phyloP scores from a whole-genome alignment of 2,888 invertebrate species.

The Hoplodrina blanda region DNA sequence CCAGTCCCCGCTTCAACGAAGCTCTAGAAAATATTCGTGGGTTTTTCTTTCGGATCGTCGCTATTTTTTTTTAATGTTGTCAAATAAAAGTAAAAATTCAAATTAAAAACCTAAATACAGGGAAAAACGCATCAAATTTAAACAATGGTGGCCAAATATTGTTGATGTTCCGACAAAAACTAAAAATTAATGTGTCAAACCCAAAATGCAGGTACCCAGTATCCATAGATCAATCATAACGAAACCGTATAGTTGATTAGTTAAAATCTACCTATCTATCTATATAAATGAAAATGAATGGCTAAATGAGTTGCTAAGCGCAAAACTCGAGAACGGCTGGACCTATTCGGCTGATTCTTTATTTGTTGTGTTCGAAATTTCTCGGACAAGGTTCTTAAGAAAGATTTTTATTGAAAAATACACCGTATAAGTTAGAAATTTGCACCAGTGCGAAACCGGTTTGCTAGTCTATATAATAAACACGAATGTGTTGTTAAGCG shows the following conservation, averaged over 20 bases:
- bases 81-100: not conserved
- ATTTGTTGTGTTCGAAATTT: too few species aligned
- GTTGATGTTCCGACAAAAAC: not conserved
- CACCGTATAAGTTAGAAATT: too few species aligned
- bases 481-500: too few species aligned
- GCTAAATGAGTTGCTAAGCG: too few species aligned
- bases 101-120: not conserved
- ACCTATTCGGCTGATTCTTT: too few species aligned
- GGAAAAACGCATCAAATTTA: not conserved
- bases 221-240: not conserved
- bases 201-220: not conserved
- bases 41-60: not conserved
- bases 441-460: too few species aligned
- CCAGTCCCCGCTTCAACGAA: conserved; percentile 92
- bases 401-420: too few species aligned
- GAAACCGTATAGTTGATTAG: not conserved
- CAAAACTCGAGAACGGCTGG: too few species aligned
- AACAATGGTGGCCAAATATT: conserved; percentile 8
- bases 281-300: too few species aligned
- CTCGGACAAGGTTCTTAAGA: too few species aligned
- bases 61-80: not conserved
- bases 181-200: not conserved
- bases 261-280: not conserved
- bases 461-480: too few species aligned
- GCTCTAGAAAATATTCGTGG: conserved; percentile 82